Base-by-base conservation (phyloP, 2,888 invertebrate species). In the Watsonalla binaria region DNA sequence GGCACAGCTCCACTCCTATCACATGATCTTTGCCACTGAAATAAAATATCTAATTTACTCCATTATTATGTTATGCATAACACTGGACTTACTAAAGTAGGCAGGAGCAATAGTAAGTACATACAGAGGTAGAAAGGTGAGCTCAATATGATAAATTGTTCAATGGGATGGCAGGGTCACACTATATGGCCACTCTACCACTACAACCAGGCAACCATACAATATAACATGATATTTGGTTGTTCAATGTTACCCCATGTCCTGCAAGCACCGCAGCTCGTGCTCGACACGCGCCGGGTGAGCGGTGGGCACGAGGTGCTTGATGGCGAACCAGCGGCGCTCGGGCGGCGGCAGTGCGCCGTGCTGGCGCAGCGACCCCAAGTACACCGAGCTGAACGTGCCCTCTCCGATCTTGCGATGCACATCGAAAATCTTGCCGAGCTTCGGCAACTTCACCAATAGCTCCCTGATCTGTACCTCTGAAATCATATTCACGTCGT, bases 221-320 rank as follows among this genome's bases (percentile, higher is more conserved):
- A 2, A 37, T 37, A 37, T 37, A 37, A 37, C 9, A 37, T 9
- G 7, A 37, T 2, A 9, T 37, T 6, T 37, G 34, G 5, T 13
- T 6, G 14, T 6, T 6, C 5, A 34, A 11, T 8, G 70, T 76
- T 84, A 95, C 95, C 96, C 96, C 72, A 96, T 95, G 62, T 94
- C 92, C 66, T 93, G 93, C 64, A 97, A 91, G 75, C 96, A 97
- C 61, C 93, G 92, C 52, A 97, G 84, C 85, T 97, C 97, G 69
- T 94, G 94, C 74, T 95, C 94, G 53, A 97, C 94, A 58, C 97
- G 91, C 48, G 93, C 93, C 0, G 97, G 97, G 78, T 96, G 96
- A 60, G 95, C 95, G 2, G 97, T 97, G 5, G 97, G 97, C 63
- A 97, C 94, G 51, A 97, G 92, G 85, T 97, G 96, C 78, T 97